A percentile compares a stretch with the other conserved stretches of the same genome.
These are phyloP conservation scores for Litocranius walleri DNA, from an alignment of 2,113 vertebrate species.

Conservation along the genomic window DNA sequence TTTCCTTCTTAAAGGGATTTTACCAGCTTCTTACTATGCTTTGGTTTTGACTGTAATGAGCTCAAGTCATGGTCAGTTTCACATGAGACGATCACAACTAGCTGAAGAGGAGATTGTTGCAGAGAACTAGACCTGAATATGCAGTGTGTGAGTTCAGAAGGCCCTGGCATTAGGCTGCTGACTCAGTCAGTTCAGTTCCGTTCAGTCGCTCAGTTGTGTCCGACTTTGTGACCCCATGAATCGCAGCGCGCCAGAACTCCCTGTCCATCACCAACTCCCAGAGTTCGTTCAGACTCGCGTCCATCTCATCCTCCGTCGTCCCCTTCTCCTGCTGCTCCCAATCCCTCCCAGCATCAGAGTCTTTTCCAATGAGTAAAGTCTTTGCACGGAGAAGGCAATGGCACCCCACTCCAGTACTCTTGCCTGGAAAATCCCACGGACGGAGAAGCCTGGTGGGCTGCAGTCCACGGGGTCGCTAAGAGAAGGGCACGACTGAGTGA, in stretches of 20 bases:
- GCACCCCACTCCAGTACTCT: no score
- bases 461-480: no score
- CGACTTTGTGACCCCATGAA: no score
- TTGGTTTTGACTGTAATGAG: neutral
- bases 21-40: neutral
- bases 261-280: no score
- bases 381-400: no score
- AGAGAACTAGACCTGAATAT: neutral
- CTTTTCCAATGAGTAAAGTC: no score
- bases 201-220: no score
- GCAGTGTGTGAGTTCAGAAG: neutral
- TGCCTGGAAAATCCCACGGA: no score
- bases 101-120: neutral
- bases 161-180: neutral
- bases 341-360: no score
- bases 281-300: fast-evolving
- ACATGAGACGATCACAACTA: neutral
- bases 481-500: fast-evolving
- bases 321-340: no score
- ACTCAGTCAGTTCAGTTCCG: neutral
- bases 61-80: neutral
- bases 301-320: no score
- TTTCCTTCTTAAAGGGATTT: neutral
- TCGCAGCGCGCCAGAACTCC: fast-evolving
- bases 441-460: no score